These are phyloP conservation scores for Idaea aversata DNA, from an alignment of 2,888 invertebrate genomes.

Conservation along the genomic window DNA sequence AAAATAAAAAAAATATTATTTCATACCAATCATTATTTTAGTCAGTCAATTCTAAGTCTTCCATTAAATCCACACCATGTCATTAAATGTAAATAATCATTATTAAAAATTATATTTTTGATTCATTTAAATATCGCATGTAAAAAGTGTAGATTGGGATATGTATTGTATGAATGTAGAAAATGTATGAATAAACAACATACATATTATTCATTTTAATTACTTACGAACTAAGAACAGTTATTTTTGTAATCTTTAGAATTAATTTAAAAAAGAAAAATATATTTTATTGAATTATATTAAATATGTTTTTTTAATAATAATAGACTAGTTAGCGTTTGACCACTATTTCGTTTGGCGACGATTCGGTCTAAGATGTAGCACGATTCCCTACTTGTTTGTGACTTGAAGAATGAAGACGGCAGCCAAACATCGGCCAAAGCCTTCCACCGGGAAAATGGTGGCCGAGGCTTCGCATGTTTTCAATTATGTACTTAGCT, in stretches of 20 bases:
- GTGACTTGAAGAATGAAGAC: neutral
- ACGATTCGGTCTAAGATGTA: neutral
- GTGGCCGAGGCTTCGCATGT: no score
- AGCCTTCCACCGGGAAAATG: neutral
- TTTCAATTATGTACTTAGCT: no score
- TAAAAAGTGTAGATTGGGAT: slow-evolving; percentile 32
- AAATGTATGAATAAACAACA: slow-evolving; percentile 18
- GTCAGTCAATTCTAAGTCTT: neutral
- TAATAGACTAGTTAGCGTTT: neutral
- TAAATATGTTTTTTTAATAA: neutral
- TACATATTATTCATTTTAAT: slow-evolving; percentile 42
- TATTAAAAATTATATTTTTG: slow-evolving; percentile 28
- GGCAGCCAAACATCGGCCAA: no score
- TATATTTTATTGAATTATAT: slow-evolving; percentile 51
- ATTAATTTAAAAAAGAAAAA: slow-evolving; percentile 63
- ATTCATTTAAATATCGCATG: slow-evolving; percentile 23
- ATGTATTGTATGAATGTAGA: slow-evolving; percentile 25
- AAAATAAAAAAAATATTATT: neutral
- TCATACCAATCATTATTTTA: neutral
- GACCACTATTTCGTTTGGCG: neutral
- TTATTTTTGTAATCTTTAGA: slow-evolving; percentile 74
- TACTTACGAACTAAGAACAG: slow-evolving; percentile 40
- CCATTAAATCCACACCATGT: neutral
- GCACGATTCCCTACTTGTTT: neutral
- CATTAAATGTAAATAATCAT: slow-evolving; percentile 38